These are phyloP conservation scores for Tipula confusa DNA, from an alignment of 2,888 invertebrate genomes.

Conservation along the genomic window DNA sequence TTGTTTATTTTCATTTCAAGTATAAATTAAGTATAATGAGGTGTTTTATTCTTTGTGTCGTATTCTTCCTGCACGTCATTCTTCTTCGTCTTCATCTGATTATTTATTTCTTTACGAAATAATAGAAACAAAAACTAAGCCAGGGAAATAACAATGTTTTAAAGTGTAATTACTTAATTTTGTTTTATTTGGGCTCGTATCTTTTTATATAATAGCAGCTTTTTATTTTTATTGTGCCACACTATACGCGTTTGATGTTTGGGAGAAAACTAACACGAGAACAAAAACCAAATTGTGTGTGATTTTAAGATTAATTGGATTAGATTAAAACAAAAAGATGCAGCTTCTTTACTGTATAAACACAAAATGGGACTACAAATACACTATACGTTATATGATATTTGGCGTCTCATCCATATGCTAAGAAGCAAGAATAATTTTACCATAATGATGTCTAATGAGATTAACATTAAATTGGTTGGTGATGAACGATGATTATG, in stretches of 20 bases:
- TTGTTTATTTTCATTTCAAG: background rate
- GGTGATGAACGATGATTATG: background rate
- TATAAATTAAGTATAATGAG: slow-evolving; percentile 8
- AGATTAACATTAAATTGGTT: background rate
- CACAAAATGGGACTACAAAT: background rate
- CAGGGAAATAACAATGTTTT: background rate
- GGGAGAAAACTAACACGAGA: background rate
- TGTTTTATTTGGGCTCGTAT: background rate
- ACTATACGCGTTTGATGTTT: background rate
- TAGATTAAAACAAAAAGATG: background rate
- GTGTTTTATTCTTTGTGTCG: background rate
- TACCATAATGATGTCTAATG: background rate
- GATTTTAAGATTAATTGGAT: background rate
- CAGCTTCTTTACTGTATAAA: background rate
- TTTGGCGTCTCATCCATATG: background rate
- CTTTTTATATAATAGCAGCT: background rate
- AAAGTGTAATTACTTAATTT: slow-evolving; percentile 20
- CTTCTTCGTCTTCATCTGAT: background rate
- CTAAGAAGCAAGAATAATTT: no score
- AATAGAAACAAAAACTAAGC: background rate
- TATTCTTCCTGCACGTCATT: background rate
- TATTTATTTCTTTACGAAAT: background rate
- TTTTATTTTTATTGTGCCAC: background rate
- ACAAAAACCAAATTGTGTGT: background rate
- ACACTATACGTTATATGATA: background rate